phyloP scores from a whole-genome alignment of 2,888 invertebrate species.

The Leptopilina myrica region DNA sequence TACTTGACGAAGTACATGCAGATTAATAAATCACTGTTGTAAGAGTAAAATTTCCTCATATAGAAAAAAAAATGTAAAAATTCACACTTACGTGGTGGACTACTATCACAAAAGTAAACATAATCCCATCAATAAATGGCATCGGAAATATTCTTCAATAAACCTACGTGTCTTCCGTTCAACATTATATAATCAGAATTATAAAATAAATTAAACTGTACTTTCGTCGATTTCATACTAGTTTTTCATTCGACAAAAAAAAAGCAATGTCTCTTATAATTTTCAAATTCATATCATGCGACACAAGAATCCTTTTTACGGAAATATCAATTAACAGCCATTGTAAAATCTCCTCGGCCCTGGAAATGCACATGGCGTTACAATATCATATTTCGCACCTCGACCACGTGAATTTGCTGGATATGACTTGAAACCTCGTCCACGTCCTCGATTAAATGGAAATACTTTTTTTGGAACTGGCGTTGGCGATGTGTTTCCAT shows the following conservation, averaged over 20 bases:
- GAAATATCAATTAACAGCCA: too few relatives aligned
- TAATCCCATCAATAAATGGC: slow-evolving; percentile 2
- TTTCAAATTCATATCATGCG: neutral
- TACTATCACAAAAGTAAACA: slow-evolving; percentile 19
- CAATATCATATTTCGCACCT: slow-evolving; percentile 22
- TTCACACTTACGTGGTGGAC: neutral
- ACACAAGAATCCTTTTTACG: neutral
- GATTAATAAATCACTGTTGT: neutral
- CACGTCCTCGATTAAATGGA: neutral
- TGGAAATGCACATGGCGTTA: neutral
- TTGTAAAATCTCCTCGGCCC: too few relatives aligned
- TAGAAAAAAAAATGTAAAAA: neutral
- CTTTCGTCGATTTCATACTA: neutral
- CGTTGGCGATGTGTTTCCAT: neutral
- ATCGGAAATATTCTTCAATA: slow-evolving; percentile 4
- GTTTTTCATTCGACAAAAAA: neutral
- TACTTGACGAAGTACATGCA: neutral
- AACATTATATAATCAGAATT: slow-evolving; percentile 9
- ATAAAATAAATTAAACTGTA: neutral
- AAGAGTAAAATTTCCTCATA: neutral
- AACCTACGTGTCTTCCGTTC: neutral
- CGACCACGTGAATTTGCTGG: slow-evolving; percentile 1
- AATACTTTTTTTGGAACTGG: neutral
- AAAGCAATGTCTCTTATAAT: neutral
- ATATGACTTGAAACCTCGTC: slow-evolving; percentile 3